These are phyloP conservation scores for Trichoplusia ni DNA, from an alignment of 1,140 invertebrate genomes.

Conservation along the genomic window DNA sequence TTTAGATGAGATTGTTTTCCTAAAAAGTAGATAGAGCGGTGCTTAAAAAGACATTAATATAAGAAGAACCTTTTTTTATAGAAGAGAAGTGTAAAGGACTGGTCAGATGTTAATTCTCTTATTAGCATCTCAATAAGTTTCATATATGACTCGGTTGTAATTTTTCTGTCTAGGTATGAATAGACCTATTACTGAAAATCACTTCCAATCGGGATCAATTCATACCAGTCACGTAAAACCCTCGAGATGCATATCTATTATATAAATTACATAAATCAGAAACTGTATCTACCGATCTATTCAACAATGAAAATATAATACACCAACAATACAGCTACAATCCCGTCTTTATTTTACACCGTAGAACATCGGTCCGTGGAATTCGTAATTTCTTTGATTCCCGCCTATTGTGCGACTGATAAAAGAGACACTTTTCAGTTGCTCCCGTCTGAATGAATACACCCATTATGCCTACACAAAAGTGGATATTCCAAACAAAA, in stretches of 20 bases:
- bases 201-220: not conserved
- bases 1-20: too few species aligned
- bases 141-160: too few species aligned
- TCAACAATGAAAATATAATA: slow-evolving; percentile 41
- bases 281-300: slow-evolving; percentile 17
- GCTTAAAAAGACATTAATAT: too few species aligned
- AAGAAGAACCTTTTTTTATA: too few species aligned
- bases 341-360: slow-evolving; percentile 54
- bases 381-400: slow-evolving; percentile 80
- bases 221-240: slow-evolving; percentile 5
- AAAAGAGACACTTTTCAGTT: slow-evolving; percentile 79
- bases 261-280: slow-evolving; percentile 19
- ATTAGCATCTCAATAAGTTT: too few species aligned
- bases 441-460: slow-evolving; percentile 73
- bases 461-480: slow-evolving; percentile 76
- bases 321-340: slow-evolving; percentile 42
- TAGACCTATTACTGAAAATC: not conserved
- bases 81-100: too few species aligned
- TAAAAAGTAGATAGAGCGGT: too few species aligned
- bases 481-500: slow-evolving; percentile 73
- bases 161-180: too few species aligned
- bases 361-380: slow-evolving; percentile 55
- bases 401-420: slow-evolving; percentile 74
- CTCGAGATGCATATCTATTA: slow-evolving; percentile 18
- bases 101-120: too few species aligned